A percentile compares a stretch with the other conserved stretches of the same genome.
Evolutionary conservation across 2,888 invertebrate genomes (phyloP).

Genomic region (Sympetrum striolatum): DNA sequence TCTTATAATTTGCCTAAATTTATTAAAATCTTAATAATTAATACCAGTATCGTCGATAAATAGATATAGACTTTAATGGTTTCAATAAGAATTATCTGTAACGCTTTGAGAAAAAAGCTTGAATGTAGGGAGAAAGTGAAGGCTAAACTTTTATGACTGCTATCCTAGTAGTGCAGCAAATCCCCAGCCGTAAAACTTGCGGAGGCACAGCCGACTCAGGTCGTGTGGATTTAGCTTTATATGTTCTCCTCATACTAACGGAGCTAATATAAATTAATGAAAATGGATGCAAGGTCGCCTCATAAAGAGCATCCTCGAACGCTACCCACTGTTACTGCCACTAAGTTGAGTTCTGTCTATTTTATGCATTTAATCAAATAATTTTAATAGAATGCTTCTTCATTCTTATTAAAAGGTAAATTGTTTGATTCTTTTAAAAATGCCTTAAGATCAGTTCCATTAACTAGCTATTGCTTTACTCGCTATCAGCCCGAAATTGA

Average conservation of each 20-base stretch:
- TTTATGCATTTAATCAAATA: too few relatives aligned
- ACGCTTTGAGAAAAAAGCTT: neutral
- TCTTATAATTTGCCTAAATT: too few relatives aligned
- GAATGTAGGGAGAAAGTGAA: neutral
- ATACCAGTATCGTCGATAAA: too few relatives aligned
- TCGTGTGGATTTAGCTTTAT: neutral
- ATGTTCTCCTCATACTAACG: neutral
- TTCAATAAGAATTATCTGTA: neutral
- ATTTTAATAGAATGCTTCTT: too few relatives aligned
- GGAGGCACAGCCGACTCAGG: neutral
- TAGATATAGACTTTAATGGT: neutral
- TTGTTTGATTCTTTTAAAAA: too few relatives aligned
- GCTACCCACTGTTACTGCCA: too few relatives aligned
- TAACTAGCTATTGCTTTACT: too few relatives aligned
- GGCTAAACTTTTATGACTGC: neutral
- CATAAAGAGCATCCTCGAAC: neutral
- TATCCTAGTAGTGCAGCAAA: neutral
- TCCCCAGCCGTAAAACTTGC: neutral
- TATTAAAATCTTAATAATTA: too few relatives aligned
- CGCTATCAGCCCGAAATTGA: too few relatives aligned
- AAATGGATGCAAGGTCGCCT: neutral
- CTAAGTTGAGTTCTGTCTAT: too few relatives aligned
- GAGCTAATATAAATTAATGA: neutral
- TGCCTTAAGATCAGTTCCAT: too few relatives aligned
- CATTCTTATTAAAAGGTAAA: too few relatives aligned